A percentile compares a stretch with the other conserved stretches of the same genome.
Conservation (phyloP, 2,113 vertebrate genomes). For the Alligator mississippiensis region DNA sequence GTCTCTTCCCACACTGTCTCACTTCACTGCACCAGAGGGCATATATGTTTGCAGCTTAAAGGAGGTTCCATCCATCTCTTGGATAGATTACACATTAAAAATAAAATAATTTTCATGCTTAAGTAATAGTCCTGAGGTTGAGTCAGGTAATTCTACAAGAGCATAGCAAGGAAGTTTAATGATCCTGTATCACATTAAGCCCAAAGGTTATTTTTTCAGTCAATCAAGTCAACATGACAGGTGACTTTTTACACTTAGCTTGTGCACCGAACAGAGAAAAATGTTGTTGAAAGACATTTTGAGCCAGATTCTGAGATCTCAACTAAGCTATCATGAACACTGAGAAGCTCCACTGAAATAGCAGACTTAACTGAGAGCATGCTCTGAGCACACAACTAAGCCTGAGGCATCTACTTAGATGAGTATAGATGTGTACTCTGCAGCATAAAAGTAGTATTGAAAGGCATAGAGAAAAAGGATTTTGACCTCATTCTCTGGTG, state of each 20-base stretch:
- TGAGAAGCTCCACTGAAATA: accelerated
- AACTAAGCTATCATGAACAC: neutral
- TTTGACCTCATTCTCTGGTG: neutral
- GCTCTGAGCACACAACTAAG: neutral
- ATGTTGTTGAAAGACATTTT: neutral
- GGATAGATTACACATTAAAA: neutral
- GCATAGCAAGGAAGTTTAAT: neutral
- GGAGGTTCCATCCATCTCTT: constrained; percentile 23
- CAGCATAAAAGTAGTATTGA: neutral
- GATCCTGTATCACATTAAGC: neutral
- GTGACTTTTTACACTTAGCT: neutral
- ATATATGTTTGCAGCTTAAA: constrained; percentile 2
- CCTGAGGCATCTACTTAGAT: accelerated
- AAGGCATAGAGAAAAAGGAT: neutral
- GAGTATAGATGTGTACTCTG: neutral
- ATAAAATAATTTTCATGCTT: neutral
- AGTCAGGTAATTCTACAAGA: neutral
- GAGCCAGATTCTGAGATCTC: neutral
- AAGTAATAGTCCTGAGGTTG: neutral
- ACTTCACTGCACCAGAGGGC: constrained; percentile 6
- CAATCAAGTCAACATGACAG: neutral
- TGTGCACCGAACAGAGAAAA: neutral
- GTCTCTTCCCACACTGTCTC: constrained; percentile 55
- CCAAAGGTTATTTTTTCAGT: neutral
- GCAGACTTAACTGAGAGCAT: neutral